Evolutionary conservation across 2,113 vertebrate genomes (phyloP).

Genomic region (Ascaphus truei): DNA sequence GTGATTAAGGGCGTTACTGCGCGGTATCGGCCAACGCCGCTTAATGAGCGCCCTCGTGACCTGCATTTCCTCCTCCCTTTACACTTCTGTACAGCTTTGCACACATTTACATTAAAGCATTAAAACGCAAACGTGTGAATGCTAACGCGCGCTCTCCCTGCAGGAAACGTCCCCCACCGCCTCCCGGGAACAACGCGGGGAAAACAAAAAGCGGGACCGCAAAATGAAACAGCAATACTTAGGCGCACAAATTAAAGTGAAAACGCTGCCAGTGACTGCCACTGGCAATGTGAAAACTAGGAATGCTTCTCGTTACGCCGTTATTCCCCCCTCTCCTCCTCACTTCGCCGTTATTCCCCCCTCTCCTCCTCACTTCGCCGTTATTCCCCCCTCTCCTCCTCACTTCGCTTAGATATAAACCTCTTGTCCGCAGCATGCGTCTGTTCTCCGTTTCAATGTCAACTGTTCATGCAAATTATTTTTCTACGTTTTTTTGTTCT

Average conservation of each 20-base stretch:
- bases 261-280: neutral
- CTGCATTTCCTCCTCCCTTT: conserved; percentile 27
- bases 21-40: neutral
- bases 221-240: neutral
- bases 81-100: conserved; percentile 16
- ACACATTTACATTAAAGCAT: neutral
- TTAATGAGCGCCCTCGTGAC: neutral
- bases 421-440: conserved; percentile 12
- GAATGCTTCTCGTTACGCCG: too few relatives aligned
- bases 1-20: neutral
- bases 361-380: neutral
- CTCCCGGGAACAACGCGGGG: neutral
- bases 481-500: neutral
- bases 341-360: neutral
- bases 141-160: too few relatives aligned
- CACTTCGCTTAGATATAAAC: neutral
- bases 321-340: neutral
- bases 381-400: neutral
- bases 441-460: neutral
- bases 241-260: neutral
- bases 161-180: neutral
- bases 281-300: too few relatives aligned
- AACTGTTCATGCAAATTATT: conserved; percentile 7
- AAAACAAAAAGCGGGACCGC: neutral
- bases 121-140: too few relatives aligned